Base-by-base conservation (phyloP, 2,797 vertebrate genomes). In the Zenarchopterus dispar region DNA sequence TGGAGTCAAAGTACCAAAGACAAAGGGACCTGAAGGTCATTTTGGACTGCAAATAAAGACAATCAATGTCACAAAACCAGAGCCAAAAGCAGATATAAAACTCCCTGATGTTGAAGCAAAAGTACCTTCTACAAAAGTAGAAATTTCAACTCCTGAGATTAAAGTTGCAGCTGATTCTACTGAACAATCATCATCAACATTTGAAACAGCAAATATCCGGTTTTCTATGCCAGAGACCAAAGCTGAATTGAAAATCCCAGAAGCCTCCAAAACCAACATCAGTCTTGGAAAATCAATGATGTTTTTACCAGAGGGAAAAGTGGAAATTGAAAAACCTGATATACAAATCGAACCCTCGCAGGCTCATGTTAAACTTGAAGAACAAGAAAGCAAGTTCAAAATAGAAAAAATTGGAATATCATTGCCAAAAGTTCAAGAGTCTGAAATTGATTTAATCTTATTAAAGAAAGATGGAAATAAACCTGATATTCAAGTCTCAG, bases 1-100 rank as follows among this genome's bases (percentile, higher is more conserved):
- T 31, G 28, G 28, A 31, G 8, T 31, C 28, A 31, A 31, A 31
- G 16, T 15, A 56, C 89, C 1, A 26, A 0, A 89, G 75, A 56
- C 28, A 19, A 67, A 44, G 23, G 1, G 18, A 46, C 60, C 91
- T 56, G n/a, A 73, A 70, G 1, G 66, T 62, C 45, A 81, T 49
- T 23, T 78, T 0, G n/a, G 49, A 16, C 16, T 67, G 17, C 28
- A 56, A 26, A 84, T 77, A 0, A 90, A 88, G n/a, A 90, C 81
- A 3, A 8, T 19, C n/a, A 21, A 16, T 39, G 43, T 58, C 52
- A 74, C 18, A 19, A 10, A 19, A 31, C 28, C 28, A 45, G 43
- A 39, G 15, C 2, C 51, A 6, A 53, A 16, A 45, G 8, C 8
- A 8, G 44, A 21, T n/a, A 56, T 78, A 7, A 17, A 42, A 23